Percentiles rank a stretch among this genome's conserved stretches.
phyloP scores from a whole-genome alignment of 2,797 vertebrate species.

The Pseudochirops cupreus region DNA sequence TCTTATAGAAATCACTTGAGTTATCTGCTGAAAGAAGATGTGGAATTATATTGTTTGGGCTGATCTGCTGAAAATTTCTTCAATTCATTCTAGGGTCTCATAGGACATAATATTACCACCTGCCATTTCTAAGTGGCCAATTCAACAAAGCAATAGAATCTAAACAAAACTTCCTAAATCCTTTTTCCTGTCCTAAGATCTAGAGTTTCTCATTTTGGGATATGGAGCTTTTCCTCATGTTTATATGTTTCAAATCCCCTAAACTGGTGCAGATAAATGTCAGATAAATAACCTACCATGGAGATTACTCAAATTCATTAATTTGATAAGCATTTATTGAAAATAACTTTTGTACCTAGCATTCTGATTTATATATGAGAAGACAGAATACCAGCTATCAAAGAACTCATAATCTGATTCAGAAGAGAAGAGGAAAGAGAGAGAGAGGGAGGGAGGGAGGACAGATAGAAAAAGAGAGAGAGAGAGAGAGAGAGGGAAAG shows the following conservation, averaged over 20 bases:
- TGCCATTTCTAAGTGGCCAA: not conserved
- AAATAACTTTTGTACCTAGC: not conserved
- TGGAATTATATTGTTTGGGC: not conserved
- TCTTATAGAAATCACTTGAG: slow-evolving; percentile 3
- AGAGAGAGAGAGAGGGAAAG: not conserved
- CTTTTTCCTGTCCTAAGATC: not conserved
- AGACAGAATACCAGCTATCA: slow-evolving; percentile 1
- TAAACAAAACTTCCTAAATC: not conserved
- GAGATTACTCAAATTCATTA: not conserved
- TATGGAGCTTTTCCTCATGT: slow-evolving; percentile 1
- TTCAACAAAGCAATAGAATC: slow-evolving; percentile 36
- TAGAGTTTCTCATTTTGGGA: slow-evolving; percentile 22
- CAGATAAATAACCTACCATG: slow-evolving; percentile 37
- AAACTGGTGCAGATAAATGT: slow-evolving; percentile 35
- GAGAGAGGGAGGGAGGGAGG: too few species aligned
- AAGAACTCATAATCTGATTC: not conserved
- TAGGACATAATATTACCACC: not conserved
- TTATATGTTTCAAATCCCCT: slow-evolving; percentile 47
- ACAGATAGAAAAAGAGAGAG: too few species aligned
- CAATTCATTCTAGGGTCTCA: not conserved
- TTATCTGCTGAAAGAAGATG: slow-evolving; percentile 29
- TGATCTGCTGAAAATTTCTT: slow-evolving; percentile 29
- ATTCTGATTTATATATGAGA: slow-evolving; percentile 26
- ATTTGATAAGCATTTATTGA: not conserved
- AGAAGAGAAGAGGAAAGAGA: too few species aligned